Base-by-base conservation (phyloP, 2,888 invertebrate genomes). In the Ommatoiulus sabulosus region DNA sequence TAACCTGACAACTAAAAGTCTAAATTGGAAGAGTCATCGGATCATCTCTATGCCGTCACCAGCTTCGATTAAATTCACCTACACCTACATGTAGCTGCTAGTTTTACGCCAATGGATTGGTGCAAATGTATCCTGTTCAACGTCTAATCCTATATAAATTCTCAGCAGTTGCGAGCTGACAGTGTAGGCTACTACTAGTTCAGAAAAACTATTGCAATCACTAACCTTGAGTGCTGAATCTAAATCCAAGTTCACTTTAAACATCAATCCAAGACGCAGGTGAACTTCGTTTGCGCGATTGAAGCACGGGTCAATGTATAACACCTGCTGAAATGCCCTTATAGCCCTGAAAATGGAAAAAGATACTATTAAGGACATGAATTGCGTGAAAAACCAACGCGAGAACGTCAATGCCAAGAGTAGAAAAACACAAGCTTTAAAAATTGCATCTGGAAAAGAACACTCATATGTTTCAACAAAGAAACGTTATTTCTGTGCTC, bases 261-360 rank as follows among this genome's bases (percentile, higher is more conserved):
- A 97, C 95, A 99, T 99, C 94, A 99, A 96, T 92, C 98, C 99
- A 92, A 99, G 95, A 90, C 99, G 96, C 91, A 98, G 94, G 94
- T 99, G 98, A 92, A 97, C 97, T 94, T 99, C 99, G 94, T 98
- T 97, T 92, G 98, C 96, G 91, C 98, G 95, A 91, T 95, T 94
- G 94, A 98, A 99, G 92, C 96, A 96, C 90, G 99, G 98, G 92
- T 97, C 97, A 92, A 97, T 95, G 94, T 99, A 99, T 92, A 99
- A 94, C 90, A 99, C 95, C 94, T 98, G 96, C 93, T 97, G 97
- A 94, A 99, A 98, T 91, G 98, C 96, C 94, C 97, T 97, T 92
- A 97, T 97, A 90, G 99, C 97, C 97, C 99, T 99, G 94, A 87
- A 95, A 94, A 90, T 91, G 89, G 44, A 87, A 94, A 87, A 95